Conservation (phyloP, 1,140 invertebrate genomes). For the Cydia strobilella region DNA sequence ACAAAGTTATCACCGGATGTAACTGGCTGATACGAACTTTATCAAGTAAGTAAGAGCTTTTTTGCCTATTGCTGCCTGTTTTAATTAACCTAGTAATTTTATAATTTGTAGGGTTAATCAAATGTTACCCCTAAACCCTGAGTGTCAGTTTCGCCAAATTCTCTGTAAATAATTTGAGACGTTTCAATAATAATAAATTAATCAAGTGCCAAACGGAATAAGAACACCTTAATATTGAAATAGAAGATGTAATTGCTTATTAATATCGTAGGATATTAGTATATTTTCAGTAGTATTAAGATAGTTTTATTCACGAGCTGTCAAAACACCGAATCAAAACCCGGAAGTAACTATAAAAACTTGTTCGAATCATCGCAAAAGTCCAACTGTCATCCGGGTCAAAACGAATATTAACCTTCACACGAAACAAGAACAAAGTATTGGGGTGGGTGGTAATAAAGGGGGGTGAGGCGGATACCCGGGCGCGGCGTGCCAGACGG, state of each 20-base stretch:
- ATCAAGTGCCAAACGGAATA: not conserved
- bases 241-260: not conserved
- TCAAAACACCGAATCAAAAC: slow-evolving; percentile 8
- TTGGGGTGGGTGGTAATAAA: slow-evolving; percentile 63
- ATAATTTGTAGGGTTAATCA: too few species aligned
- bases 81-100: too few species aligned
- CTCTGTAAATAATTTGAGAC: not conserved
- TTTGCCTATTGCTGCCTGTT: too few species aligned
- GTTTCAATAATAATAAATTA: not conserved
- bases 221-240: not conserved
- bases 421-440: slow-evolving; percentile 78
- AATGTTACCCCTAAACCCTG: too few species aligned
- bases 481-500: slow-evolving; percentile 67
- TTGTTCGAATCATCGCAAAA: slow-evolving; percentile 21
- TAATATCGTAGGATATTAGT: too few species aligned
- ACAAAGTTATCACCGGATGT: not conserved
- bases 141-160: not conserved
- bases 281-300: too few species aligned
- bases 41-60: too few species aligned
- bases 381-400: slow-evolving; percentile 53
- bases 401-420: slow-evolving; percentile 78
- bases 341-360: slow-evolving; percentile 27
- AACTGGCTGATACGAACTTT: not conserved
- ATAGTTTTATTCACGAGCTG: not conserved
- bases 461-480: slow-evolving; percentile 51